Evolutionary conservation across 92 coral and sea anemone species (phyloP).

Genomic region (Ricordea florida): DNA sequence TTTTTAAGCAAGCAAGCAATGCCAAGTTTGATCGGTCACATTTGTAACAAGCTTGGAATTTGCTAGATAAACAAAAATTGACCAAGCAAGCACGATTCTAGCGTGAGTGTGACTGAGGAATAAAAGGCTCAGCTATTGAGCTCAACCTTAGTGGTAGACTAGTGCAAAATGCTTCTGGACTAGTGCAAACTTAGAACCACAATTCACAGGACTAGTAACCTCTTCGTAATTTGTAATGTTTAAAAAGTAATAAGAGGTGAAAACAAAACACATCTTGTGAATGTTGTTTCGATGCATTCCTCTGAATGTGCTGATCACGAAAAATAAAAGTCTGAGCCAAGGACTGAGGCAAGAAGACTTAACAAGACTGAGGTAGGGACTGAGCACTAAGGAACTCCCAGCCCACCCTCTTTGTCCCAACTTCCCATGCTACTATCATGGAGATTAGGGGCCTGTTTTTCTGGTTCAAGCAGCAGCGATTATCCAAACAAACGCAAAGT

Average conservation of each 20-base stretch:
- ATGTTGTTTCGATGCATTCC: not conserved
- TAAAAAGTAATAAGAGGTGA: constrained; percentile 1
- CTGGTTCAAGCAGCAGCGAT: constrained; percentile 7
- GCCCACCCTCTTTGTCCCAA: not conserved
- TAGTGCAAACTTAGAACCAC: constrained; percentile 30
- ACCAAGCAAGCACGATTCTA: too few relatives aligned
- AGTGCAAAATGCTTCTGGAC: constrained; percentile 29
- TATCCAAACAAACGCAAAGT: not conserved
- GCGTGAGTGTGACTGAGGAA: too few relatives aligned
- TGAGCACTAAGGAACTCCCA: constrained; percentile 10
- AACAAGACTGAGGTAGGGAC: constrained; percentile 23
- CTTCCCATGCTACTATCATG: constrained; percentile 1
- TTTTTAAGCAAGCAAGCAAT: too few relatives aligned
- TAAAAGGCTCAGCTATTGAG: too few relatives aligned
- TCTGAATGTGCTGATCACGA: not conserved
- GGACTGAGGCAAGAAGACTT: constrained; percentile 13
- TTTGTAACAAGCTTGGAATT: too few relatives aligned
- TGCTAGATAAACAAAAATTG: too few relatives aligned
- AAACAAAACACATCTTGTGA: constrained; percentile 9
- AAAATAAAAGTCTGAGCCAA: constrained; percentile 6
- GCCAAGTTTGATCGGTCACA: too few relatives aligned
- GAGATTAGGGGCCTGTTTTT: not conserved
- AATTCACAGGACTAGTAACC: constrained; percentile 30
- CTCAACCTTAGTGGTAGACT: constrained; percentile 15
- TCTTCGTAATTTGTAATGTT: constrained; percentile 12